Evolutionary conservation across 2,888 invertebrate species (phyloP), one percentile per base, ranked within the genome.

Genomic region (Bugulina stolonifera): DNA sequence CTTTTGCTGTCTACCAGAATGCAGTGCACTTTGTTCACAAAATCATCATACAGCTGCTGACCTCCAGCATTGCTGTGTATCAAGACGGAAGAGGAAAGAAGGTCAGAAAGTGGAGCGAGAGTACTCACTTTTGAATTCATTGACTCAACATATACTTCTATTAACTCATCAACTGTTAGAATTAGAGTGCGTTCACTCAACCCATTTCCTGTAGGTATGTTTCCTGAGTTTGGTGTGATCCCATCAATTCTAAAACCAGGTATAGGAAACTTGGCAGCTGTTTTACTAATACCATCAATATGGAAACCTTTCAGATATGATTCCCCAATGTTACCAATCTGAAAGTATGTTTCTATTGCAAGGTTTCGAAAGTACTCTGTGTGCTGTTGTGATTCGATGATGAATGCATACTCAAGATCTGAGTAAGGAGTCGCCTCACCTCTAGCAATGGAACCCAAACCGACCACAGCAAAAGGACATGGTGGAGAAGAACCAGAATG

Each of bases 121-220:
- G n/a, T n/a, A n/a, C n/a, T n/a, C n/a, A n/a, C n/a, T n/a, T n/a
- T n/a, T n/a, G n/a, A n/a, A n/a, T n/a, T n/a, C n/a, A n/a, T n/a
- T n/a, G n/a, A n/a, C n/a, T n/a, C n/a, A n/a, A n/a, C n/a, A 57
- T 57, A 57, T 57, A 18, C 25, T 5, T 57, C 57, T n/a, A 57
- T 25, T 5, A 57, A 25, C 23, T 57, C 57, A 14, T 23, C 57
- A 18, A 57, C 57, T n/a, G 57, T 14, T 10, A 57, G 23, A 5
- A 57, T 57, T 25, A 57, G 25, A 57, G 57, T 57, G 14, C 25
- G n/a, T 23, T 5, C 57, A 5, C n/a, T 57, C 57, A 57, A 23
- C n/a, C 57, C 57, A 57, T 57, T 57, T 57, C 57, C 57, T 57
- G 57, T 57, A 5, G 57, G 57, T 10, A 57, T 57, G 23, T 57